Evolutionary conservation across 2,113 vertebrate genomes (phyloP).

Genomic region (Lethenteron reissneri): DNA sequence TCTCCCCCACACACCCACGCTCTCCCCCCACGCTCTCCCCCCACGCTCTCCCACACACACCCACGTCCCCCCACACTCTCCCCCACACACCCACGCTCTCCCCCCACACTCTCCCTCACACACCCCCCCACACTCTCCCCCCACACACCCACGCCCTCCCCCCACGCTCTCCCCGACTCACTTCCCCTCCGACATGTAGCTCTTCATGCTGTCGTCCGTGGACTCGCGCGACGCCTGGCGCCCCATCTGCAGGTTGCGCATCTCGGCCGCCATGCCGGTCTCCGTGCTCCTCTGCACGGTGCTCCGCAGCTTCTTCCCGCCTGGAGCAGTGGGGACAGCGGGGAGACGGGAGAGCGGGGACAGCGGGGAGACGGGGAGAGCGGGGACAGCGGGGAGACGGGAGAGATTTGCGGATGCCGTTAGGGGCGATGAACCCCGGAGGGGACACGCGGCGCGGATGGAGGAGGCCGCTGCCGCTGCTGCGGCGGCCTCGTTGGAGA

Average conservation of each 20-base stretch:
- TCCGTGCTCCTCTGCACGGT: constrained; percentile 86
- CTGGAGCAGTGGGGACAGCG: constrained; percentile 8
- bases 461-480: no score
- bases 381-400: not conserved
- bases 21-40: not conserved
- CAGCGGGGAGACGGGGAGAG: not conserved
- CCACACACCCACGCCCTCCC: no score
- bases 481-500: no score
- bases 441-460: no score
- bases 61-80: no score
- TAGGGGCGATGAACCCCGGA: no score
- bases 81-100: no score
- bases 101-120: no score
- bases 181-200: constrained; percentile 94
- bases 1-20: no score
- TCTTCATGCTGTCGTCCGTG: constrained; percentile 91
- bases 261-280: constrained; percentile 89
- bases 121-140: no score
- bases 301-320: constrained; percentile 84
- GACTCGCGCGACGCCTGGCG: constrained; percentile 88
- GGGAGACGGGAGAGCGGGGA: not conserved
- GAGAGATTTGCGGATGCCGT: no score
- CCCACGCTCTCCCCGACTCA: constrained; percentile 24
- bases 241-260: constrained; percentile 59
- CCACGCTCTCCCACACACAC: no score